Evolutionary conservation across 1,140 invertebrate genomes (phyloP).

Genomic region (Scaptomyza montana): DNA sequence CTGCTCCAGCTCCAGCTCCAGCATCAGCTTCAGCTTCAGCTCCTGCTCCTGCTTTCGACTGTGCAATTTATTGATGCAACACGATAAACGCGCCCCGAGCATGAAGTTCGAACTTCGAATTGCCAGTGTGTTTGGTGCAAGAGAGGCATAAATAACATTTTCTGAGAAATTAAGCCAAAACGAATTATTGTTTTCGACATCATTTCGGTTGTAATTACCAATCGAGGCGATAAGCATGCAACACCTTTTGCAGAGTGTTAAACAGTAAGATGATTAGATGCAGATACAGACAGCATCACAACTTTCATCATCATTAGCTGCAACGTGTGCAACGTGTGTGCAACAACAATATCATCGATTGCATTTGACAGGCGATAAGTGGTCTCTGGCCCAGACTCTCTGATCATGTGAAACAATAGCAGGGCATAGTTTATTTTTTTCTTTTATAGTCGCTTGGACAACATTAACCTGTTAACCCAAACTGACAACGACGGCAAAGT

Average conservation of each 20-base stretch:
- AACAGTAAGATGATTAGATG: constrained; percentile 55
- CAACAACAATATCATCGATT: constrained; percentile 68
- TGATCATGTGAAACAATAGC: constrained; percentile 66
- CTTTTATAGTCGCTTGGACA: constrained; percentile 44
- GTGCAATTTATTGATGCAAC: constrained; percentile 76
- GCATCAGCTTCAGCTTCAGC: constrained; percentile 22
- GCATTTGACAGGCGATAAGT: constrained; percentile 76
- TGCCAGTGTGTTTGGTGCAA: constrained; percentile 12
- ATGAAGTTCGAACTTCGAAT: constrained; percentile 39
- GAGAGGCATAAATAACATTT: constrained; percentile 74
- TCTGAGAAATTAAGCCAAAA: constrained; percentile 74
- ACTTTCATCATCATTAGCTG: constrained; percentile 53
- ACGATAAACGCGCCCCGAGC: constrained; percentile 76
- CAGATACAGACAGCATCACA: constrained; percentile 17
- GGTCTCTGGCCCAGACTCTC: constrained; percentile 32
- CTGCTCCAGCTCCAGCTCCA: too few species aligned
- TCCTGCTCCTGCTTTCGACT: constrained; percentile 36
- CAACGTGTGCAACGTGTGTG: constrained; percentile 1
- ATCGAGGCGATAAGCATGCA: constrained; percentile 70
- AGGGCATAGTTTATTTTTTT: constrained; percentile 53
- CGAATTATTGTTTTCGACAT: constrained; percentile 78
- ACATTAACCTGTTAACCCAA: constrained; percentile 83
- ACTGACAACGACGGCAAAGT: constrained; percentile 65
- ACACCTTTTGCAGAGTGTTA: constrained; percentile 61
- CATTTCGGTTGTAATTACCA: constrained; percentile 74